Evolutionary conservation across 2,113 vertebrate species (phyloP), one percentile per base, ranked within the genome.

Genomic region (Channa maculata): DNA sequence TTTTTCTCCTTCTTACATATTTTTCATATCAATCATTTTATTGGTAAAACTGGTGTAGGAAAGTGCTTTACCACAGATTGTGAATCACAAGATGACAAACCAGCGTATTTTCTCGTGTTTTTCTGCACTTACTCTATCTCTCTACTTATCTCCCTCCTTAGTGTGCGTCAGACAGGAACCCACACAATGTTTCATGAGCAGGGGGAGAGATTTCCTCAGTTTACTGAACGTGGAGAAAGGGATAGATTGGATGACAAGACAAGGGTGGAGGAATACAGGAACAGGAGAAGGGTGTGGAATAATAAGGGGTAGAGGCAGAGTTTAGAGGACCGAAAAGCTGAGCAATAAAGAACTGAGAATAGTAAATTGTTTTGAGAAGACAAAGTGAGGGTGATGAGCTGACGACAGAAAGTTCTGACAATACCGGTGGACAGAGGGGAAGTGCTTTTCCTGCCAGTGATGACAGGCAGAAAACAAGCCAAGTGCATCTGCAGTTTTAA

Each of bases 31-130:
- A 84, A 49, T 89, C 79, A 76, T 83, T 51, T 14, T 43, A 60
- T 79, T 64, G 63, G 67, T 77, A 63, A 36, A 41, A 10, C 68
- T 54, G 75, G 69, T 73, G 48, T 48, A 76, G 54, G 33, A 78
- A 59, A 77, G 75, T 36, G 65, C 62, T 85, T 61, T 48, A 51
- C 71, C 86, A 80, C 89, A 90, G 84, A 89, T 89, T 85, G 88
- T 86, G 88, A 90, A 78, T 90, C 84, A 88, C 78, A 90, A 24
- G 24, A 24, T 1, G 24, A 24, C 24, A 24, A 24, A 24, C 89
- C 77, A 80, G 88, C 24, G 59, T 67, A 64, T 65, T 67, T 74
- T 85, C 75, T 76, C 62, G 2, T 54, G 46, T 64, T 75, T 77
- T 67, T 63, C 66, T 45, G 59, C 2, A 24, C 55, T 64, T 68